A percentile compares a stretch with the other conserved stretches of the same genome.
These are phyloP conservation scores for Dunckerocampus dactyliophorus DNA, from an alignment of 2,113 vertebrate genomes.

Conservation along the genomic window DNA sequence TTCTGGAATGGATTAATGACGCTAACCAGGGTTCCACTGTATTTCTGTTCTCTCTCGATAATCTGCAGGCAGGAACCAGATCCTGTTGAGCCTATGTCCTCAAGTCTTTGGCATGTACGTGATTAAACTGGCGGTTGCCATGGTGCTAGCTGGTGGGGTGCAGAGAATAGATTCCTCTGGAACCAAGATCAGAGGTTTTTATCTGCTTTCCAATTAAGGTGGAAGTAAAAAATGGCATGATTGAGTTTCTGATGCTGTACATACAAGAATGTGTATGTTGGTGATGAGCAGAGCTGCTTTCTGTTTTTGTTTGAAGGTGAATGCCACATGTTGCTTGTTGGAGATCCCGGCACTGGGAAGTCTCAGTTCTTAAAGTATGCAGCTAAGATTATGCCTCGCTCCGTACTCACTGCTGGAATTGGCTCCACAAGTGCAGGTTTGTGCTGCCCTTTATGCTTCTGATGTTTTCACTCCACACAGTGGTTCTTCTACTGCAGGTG, in stretches of 20 bases:
- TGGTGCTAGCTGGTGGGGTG: conserved; percentile 93
- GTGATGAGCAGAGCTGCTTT: neutral
- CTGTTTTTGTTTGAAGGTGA: conserved; percentile 75
- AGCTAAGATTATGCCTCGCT: conserved; percentile 90
- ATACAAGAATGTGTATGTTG: no score
- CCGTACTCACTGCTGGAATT: conserved; percentile 92
- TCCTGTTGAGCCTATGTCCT: conserved; percentile 90
- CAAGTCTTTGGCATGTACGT: conserved; percentile 95
- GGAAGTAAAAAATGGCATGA: neutral
- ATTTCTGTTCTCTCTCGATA: neutral
- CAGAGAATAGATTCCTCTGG: conserved; percentile 90
- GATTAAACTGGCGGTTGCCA: conserved; percentile 89
- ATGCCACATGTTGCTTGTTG: conserved; percentile 91
- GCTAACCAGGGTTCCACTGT: no score
- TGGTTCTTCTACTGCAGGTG: no score
- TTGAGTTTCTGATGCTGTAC: no score
- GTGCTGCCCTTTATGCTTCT: neutral
- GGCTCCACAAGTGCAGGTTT: conserved; percentile 95
- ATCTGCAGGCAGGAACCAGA: conserved; percentile 86
- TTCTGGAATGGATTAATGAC: no score
- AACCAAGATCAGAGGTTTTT: conserved; percentile 84
- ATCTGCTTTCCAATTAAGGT: neutral
- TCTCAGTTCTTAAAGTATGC: conserved; percentile 98
- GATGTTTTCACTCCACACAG: no score
- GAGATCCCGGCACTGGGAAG: conserved; percentile 95